A percentile compares a stretch with the other conserved stretches of the same genome.
Conservation (phyloP, 2,797 vertebrate genomes). For the Etheostoma perlongum region DNA sequence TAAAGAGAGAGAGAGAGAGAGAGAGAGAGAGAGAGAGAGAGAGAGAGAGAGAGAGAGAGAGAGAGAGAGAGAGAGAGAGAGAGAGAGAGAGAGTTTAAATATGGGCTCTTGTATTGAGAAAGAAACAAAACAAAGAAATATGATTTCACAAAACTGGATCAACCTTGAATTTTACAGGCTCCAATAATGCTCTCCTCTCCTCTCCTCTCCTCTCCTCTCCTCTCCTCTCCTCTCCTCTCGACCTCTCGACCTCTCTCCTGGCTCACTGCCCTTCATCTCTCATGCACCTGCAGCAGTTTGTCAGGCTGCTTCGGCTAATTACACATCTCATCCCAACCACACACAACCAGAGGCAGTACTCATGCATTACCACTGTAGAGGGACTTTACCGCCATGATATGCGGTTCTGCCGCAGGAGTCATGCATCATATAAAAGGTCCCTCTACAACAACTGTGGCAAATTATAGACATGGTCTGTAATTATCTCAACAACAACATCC, state of each 20-base stretch:
- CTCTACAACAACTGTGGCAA: constrained; percentile 40
- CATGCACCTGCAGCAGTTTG: constrained; percentile 76
- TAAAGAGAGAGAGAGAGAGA: not conserved
- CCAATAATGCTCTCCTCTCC: constrained; percentile 13
- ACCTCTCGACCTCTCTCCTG: constrained; percentile 63
- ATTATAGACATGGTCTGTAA: constrained; percentile 43
- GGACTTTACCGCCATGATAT: constrained; percentile 48
- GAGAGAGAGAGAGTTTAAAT: constrained; percentile 3
- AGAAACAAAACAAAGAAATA: constrained; percentile 35
- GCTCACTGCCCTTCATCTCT: constrained; percentile 69
- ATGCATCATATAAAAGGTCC: constrained; percentile 49
- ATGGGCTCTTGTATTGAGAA: constrained; percentile 10
- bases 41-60: not conserved
- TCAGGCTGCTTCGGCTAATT: constrained; percentile 76
- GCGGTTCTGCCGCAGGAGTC: constrained; percentile 39
- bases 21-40: not conserved
- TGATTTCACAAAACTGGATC: constrained; percentile 40
- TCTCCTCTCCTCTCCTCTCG: constrained; percentile 32
- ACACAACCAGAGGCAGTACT: constrained; percentile 68
- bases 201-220: not conserved
- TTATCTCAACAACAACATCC: constrained; percentile 35
- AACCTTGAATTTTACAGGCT: constrained; percentile 50
- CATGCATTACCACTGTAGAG: constrained; percentile 52
- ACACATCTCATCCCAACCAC: constrained; percentile 69
- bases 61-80: not conserved